Evolutionary conservation across 2,888 invertebrate species (phyloP).

Genomic region (Parnassius orleans): DNA sequence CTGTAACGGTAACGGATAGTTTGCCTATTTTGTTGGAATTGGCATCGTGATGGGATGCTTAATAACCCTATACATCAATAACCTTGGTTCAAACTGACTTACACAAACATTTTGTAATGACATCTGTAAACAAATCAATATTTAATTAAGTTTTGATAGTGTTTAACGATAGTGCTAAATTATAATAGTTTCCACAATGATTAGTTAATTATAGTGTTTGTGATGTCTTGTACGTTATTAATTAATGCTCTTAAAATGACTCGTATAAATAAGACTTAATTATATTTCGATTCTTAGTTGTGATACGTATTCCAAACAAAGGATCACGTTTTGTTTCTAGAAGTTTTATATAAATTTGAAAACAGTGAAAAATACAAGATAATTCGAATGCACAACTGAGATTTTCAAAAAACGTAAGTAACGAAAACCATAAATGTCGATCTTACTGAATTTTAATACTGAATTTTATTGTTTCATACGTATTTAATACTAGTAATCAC

Average conservation of each 20-base stretch:
- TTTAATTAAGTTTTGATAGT: constrained; percentile 31
- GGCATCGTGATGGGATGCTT: no score
- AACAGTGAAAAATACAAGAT: no score
- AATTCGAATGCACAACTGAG: no score
- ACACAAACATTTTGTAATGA: constrained; percentile 14
- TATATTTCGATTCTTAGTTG: constrained; percentile 41
- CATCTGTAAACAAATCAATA: constrained; percentile 31
- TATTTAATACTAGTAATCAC: no score
- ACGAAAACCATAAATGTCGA: no score
- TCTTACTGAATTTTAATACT: no score
- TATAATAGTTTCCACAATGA: constrained; percentile 37
- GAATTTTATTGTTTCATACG: no score
- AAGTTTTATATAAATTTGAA: not conserved
- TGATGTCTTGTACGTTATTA: constrained; percentile 48
- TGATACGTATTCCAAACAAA: constrained; percentile 19
- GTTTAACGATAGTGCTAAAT: constrained; percentile 29
- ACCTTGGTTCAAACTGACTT: not conserved
- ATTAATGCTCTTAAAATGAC: constrained; percentile 49
- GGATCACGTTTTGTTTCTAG: constrained; percentile 1
- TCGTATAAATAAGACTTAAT: constrained; percentile 51
- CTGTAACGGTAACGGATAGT: no score
- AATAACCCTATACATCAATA: no score
- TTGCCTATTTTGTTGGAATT: no score
- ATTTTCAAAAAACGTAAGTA: no score
- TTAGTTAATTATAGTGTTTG: constrained; percentile 57